Evolutionary conservation across 1,140 invertebrate species (phyloP).

Genomic region (Drosophila carrolli): DNA sequence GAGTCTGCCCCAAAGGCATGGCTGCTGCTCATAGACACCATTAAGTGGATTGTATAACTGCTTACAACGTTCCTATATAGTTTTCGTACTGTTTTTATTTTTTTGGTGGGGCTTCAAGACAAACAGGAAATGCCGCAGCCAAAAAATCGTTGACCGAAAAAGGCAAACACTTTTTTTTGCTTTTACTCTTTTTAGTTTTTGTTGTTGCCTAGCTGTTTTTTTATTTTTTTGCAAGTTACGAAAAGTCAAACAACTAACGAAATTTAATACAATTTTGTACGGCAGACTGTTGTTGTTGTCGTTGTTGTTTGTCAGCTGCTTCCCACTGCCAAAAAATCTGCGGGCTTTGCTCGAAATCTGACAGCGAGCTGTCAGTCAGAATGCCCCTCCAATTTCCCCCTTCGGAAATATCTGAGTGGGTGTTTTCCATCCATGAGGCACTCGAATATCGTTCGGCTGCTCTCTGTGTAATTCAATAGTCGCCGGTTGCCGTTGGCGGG

Average conservation of each 20-base stretch:
- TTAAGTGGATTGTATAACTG: conserved; percentile 60
- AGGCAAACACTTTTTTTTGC: conserved; percentile 62
- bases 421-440: conserved; percentile 10
- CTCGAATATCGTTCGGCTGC: conserved; percentile 25
- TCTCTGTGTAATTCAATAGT: conserved; percentile 52
- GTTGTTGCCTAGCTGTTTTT: conserved; percentile 23
- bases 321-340: conserved; percentile 65
- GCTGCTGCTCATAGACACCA: conserved; percentile 18
- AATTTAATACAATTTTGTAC: conserved; percentile 77
- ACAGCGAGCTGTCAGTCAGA: conserved; percentile 75
- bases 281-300: conserved; percentile 23
- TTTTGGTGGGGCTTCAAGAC: conserved; percentile 40
- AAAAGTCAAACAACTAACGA: conserved; percentile 78
- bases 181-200: conserved; percentile 28
- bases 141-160: conserved; percentile 72
- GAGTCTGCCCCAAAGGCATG: conserved; percentile 22
- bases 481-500: conserved; percentile 20
- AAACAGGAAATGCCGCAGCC: conserved; percentile 77
- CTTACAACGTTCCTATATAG: conserved; percentile 42
- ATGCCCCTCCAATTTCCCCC: conserved; percentile 1
- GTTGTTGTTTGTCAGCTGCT: conserved; percentile 41
- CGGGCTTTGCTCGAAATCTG: conserved; percentile 71
- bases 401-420: conserved; percentile 42
- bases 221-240: conserved; percentile 54
- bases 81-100: conserved; percentile 8